Conservation (phyloP, 2,113 vertebrate genomes). For the Rhagologus leucostigma region DNA sequence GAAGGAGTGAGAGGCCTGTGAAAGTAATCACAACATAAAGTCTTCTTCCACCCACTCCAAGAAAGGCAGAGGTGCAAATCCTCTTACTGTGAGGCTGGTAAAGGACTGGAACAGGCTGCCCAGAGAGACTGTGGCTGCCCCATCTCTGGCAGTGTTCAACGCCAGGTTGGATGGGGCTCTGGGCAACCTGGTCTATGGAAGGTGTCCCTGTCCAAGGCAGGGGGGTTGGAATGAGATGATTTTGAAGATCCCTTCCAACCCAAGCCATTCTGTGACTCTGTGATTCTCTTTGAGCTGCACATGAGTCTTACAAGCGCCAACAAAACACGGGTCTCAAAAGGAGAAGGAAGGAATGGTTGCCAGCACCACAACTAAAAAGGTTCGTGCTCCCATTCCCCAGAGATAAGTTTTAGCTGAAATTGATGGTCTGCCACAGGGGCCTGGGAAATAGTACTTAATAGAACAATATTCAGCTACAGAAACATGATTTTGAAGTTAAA, state of each 20-base stretch:
- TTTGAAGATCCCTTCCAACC: neutral
- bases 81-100: neutral
- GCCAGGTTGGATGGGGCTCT: neutral
- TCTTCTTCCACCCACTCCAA: neutral
- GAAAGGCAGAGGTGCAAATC: neutral
- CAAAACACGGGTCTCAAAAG: neutral
- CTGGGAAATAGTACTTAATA: neutral
- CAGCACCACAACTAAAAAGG: neutral
- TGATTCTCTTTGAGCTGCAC: neutral
- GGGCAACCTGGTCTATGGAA: neutral
- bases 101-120: neutral
- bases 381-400: neutral
- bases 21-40: neutral
- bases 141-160: neutral
- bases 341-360: neutral
- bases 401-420: neutral
- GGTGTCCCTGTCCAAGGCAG: neutral
- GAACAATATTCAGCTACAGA: neutral
- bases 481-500: neutral
- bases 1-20: neutral
- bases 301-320: fast-evolving
- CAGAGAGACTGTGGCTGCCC: neutral
- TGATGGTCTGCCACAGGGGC: neutral
- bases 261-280: neutral
- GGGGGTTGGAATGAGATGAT: neutral